Base-by-base conservation (phyloP, 2,888 invertebrate species). In the Cerceris rybyensis region DNA sequence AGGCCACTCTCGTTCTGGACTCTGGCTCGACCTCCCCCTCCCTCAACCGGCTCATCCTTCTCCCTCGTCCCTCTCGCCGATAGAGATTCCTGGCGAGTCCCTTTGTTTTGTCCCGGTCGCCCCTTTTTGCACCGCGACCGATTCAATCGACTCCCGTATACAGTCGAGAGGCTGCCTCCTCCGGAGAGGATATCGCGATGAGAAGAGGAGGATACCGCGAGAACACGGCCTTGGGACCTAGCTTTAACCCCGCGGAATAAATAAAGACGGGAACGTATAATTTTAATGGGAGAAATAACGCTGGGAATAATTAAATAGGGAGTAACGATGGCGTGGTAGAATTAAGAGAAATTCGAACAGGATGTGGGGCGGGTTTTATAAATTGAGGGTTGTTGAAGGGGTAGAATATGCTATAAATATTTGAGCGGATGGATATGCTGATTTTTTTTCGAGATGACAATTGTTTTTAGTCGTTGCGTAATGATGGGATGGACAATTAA, bases 71-170 rank as follows among this genome's bases (percentile, higher is more conserved):
- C 75, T 75, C 74, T 81, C 73, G 78, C 69, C 83, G 82, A 87
- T 81, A 83, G 82, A 87, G 88, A 88, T 88, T 89, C 86, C 86
- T 83, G 73, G 75, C 82, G 82, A 87, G 83, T 85, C 80, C 83
- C 82, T 85, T 87, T 85, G 83, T 88, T 89, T 87, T 87, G 86
- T 87, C 86, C 83, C 81, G 72, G 83, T 85, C 75, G 78, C 85
- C 84, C 28, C 85, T 88, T 88, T 89, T 88, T 87, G 80, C 81
- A 70, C 78, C 71, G 72, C 78, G 70, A 81, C 84, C 85, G 87
- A 87, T 87, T 86, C 87, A 83, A 87, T 86, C 87, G 84, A 81
- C 84, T 86, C 78, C 76, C 83, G 86, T 85, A 75, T 81, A 76
- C 72, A 82, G 81, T 57, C 80, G 75, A 72, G 75, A 49, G 70